Evolutionary conservation across 2,113 vertebrate genomes (phyloP).

Genomic region (Sinosuthora webbiana): DNA sequence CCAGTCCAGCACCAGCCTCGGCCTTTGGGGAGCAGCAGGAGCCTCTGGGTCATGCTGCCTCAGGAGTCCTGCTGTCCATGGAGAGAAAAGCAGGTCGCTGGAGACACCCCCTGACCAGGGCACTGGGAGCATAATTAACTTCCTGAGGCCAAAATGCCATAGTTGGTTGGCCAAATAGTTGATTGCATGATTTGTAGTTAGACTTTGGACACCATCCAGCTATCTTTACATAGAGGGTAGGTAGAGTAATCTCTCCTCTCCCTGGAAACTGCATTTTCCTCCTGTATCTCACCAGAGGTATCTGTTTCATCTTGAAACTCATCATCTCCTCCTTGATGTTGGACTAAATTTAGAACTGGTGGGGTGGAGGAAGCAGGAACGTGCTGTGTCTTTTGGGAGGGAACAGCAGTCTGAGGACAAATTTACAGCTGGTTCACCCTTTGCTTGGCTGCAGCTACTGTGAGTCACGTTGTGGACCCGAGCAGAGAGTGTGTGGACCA

Average conservation of each 20-base stretch:
- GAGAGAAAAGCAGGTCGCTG: not conserved
- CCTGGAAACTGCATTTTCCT: not conserved
- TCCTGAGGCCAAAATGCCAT: not conserved
- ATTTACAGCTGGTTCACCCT: not conserved
- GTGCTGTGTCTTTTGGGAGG: not conserved
- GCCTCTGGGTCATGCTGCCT: not conserved
- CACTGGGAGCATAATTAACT: not conserved
- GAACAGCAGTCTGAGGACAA: not conserved
- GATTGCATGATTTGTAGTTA: not conserved
- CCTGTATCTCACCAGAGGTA: not conserved
- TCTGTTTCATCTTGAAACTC: not conserved
- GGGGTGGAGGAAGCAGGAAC: not conserved
- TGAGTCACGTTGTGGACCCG: not conserved
- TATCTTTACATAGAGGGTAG: not conserved
- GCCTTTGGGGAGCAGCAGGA: not conserved
- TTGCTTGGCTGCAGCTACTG: conserved; percentile 1
- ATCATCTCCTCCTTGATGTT: not conserved
- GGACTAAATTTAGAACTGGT: not conserved
- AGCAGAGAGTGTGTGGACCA: conserved; percentile 84
- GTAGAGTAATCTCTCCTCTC: not conserved
- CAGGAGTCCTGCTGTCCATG: not conserved
- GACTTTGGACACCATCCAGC: not conserved
- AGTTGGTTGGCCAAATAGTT: not conserved
- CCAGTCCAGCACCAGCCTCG: fast-evolving
- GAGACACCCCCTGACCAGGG: not conserved